Evolutionary conservation across 2,797 vertebrate species (phyloP).

Genomic region (Etheostoma perlongum): DNA sequence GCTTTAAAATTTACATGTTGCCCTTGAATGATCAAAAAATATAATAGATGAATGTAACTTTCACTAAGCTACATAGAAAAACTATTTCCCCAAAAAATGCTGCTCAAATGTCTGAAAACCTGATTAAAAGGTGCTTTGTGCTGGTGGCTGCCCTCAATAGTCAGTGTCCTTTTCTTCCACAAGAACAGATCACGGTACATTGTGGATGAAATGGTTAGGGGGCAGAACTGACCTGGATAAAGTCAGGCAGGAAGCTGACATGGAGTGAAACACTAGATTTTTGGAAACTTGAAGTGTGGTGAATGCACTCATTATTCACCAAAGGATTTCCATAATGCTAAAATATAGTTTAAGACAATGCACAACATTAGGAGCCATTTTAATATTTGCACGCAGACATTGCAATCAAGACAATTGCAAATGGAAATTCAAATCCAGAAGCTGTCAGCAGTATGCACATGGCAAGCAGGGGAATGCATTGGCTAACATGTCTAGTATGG

Average conservation of each 20-base stretch:
- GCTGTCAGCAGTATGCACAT: too few species aligned
- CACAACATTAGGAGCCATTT: neutral
- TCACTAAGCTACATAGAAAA: neutral
- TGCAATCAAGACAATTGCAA: neutral
- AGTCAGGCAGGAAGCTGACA: constrained; percentile 29
- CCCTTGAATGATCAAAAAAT: neutral
- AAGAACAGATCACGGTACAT: constrained; percentile 10
- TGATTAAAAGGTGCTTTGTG: neutral
- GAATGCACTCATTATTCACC: neutral
- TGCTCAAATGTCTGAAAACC: neutral
- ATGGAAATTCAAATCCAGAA: too few species aligned
- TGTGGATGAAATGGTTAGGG: constrained; percentile 17
- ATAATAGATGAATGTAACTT: neutral
- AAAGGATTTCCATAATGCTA: neutral
- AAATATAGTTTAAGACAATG: neutral
- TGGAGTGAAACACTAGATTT: neutral
- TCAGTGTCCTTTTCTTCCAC: constrained; percentile 24
- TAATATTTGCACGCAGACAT: neutral
- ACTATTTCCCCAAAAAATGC: too few species aligned
- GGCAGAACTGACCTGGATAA: constrained; percentile 47
- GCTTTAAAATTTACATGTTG: neutral
- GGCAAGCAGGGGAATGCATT: too few species aligned
- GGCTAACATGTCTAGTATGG: too few species aligned
- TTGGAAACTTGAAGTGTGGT: too few species aligned
- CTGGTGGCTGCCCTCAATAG: constrained; percentile 23